A percentile compares a stretch with the other conserved stretches of the same genome.
These are phyloP conservation scores for Numenius arquata DNA, from an alignment of 2,113 vertebrate genomes.

Conservation along the genomic window DNA sequence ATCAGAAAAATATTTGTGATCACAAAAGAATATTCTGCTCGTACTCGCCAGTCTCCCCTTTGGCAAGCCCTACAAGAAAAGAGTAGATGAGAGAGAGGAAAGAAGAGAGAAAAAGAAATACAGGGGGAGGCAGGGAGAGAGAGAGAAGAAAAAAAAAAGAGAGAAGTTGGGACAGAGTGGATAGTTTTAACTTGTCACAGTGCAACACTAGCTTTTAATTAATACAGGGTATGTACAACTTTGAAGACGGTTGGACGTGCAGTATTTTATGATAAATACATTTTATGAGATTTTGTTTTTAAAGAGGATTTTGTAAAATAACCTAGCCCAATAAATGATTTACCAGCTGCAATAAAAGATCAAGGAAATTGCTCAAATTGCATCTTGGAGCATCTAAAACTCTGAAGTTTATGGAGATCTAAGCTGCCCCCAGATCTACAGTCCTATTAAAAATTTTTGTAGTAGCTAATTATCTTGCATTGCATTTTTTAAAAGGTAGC, in stretches of 20 bases:
- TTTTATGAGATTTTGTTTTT: conserved; percentile 71
- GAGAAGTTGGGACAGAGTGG: neutral
- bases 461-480: conserved; percentile 63
- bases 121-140: neutral
- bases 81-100: neutral
- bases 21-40: neutral
- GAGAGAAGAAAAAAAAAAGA: neutral
- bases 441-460: conserved; percentile 45
- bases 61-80: neutral
- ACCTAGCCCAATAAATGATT: conserved; percentile 72
- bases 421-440: conserved; percentile 62
- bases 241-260: conserved; percentile 57
- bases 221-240: conserved; percentile 43
- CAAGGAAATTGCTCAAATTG: conserved; percentile 78
- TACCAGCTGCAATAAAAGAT: conserved; percentile 77
- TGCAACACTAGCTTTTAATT: conserved; percentile 66
- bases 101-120: neutral
- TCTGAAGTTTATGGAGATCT: conserved; percentile 65
- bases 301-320: conserved; percentile 72
- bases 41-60: neutral
- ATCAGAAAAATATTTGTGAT: conserved; percentile 13
- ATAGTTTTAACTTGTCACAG: conserved; percentile 36
- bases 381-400: conserved; percentile 72
- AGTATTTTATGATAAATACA: conserved; percentile 69
- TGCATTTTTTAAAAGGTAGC: conserved; percentile 51